Conservation (phyloP, 2,888 invertebrate species). For the Stenodema calcarata region DNA sequence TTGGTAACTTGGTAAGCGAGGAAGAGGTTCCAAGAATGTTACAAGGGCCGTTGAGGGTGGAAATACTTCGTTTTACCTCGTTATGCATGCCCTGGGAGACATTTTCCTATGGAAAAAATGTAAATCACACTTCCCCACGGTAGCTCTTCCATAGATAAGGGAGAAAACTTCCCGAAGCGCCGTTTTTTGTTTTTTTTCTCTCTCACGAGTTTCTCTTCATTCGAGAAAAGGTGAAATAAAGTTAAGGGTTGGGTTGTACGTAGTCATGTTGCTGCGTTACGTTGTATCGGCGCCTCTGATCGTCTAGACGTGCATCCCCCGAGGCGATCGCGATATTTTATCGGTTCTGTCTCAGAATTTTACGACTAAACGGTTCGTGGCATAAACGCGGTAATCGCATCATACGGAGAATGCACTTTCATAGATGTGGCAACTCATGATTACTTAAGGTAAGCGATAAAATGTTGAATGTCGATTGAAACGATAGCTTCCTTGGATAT, state of each 20-base stretch:
- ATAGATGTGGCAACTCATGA: too few relatives aligned
- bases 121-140: neutral
- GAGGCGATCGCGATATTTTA: neutral
- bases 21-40: neutral
- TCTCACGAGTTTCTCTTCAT: neutral
- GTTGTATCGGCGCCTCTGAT: neutral
- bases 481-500: too few relatives aligned
- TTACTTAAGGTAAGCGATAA: too few relatives aligned
- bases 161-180: neutral
- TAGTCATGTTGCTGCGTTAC: neutral
- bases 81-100: neutral
- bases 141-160: neutral
- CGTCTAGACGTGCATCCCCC: neutral
- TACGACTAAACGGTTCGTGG: neutral
- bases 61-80: neutral
- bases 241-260: neutral
- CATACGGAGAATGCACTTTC: too few relatives aligned
- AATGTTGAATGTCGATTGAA: too few relatives aligned
- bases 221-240: neutral
- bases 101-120: neutral
- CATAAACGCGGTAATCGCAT: neutral
- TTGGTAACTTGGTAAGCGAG: neutral
- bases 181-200: neutral
- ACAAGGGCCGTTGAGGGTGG: neutral
- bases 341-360: neutral